Evolutionary conservation across 1,140 invertebrate genomes (phyloP), one percentile per base, ranked within the genome.

Genomic region (Philotrypesis tridentata): DNA sequence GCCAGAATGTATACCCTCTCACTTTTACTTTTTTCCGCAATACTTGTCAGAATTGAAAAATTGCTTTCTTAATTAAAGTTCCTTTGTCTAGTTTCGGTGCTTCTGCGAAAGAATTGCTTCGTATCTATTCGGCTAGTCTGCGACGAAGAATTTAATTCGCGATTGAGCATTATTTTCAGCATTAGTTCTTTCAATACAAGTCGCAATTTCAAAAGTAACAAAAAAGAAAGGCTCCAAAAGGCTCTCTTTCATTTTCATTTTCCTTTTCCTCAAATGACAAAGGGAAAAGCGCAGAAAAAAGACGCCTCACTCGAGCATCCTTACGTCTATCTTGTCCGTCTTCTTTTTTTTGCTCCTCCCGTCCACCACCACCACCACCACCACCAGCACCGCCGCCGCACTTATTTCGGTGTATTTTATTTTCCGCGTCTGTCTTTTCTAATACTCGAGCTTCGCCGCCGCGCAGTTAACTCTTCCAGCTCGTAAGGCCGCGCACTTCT

Each of bases 221-320:
- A n/a, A n/a, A n/a, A n/a, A n/a, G n/a, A n/a, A n/a, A n/a, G n/a
- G n/a, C n/a, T n/a, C n/a, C n/a, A n/a, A n/a, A n/a, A n/a, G n/a
- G n/a, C n/a, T n/a, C n/a, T n/a, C n/a, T n/a, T n/a, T n/a, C 61
- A 65, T 27, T 65, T 65, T 65, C 60, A 61, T 61, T 61, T 61
- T 12, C 23, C n/a, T n/a, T n/a, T n/a, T n/a, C n/a, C n/a, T 65
- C 61, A 27, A 65, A 23, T 25, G n/a, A 23, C 61, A 25, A 9
- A 21, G 27, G 27, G 27, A 0, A 55, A 65, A 65, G 27, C 27
- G 61, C 5, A 9, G 61, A 29, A 65, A 29, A 29, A 65, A 65
- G 61, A n/a, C n/a, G n/a, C 5, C 11, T 21, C 25, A 23, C 23
- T 25, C 61, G 27, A 14, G 23, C 61, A 11, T 25, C 61, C 61